Conservation (phyloP, 2,797 vertebrate genomes). For the Sebastes minor region DNA sequence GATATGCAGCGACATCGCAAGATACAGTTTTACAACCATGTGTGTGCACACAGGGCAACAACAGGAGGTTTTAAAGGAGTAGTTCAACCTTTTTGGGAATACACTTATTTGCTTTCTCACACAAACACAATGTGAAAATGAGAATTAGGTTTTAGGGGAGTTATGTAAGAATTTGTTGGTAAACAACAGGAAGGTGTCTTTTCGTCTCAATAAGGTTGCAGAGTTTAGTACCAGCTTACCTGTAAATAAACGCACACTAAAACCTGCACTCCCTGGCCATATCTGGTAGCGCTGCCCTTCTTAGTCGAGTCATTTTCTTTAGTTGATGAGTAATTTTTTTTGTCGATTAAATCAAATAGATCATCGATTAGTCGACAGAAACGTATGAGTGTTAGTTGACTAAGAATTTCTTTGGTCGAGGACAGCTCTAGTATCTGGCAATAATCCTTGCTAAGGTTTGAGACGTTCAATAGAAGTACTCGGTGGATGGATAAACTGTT, state of each 20-base stretch:
- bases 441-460: neutral
- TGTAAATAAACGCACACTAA: neutral
- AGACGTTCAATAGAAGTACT: rapidly evolving
- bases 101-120: neutral
- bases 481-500: neutral
- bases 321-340: too few relatives aligned
- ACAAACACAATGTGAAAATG: neutral
- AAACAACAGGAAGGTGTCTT: neutral
- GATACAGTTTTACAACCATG: neutral
- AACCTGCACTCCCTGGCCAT: neutral
- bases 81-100: neutral
- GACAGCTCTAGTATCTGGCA: neutral
- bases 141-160: neutral
- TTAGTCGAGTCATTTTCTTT: too few relatives aligned
- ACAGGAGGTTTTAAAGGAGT: neutral
- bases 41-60: neutral
- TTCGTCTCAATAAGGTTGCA: neutral
- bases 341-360: too few relatives aligned
- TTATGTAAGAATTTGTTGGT: neutral
- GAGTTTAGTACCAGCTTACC: neutral
- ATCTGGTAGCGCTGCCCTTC: too few relatives aligned
- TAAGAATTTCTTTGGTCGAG: too few relatives aligned
- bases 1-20: neutral
- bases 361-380: too few relatives aligned
- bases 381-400: too few relatives aligned